phyloP scores from a whole-genome alignment of 2,797 vertebrate species.

The Adelosebastes latens region DNA sequence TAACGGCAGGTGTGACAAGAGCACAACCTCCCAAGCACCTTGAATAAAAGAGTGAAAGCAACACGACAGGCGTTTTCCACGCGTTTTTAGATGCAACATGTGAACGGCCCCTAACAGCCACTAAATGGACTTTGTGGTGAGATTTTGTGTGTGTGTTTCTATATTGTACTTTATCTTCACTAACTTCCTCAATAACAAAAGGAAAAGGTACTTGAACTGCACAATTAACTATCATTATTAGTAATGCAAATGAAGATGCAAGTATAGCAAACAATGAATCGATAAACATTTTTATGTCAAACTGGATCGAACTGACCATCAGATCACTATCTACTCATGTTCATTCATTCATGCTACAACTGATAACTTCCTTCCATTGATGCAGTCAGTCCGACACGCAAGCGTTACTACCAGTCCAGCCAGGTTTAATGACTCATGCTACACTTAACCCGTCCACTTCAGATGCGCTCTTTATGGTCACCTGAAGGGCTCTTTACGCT shows the following conservation, averaged over 20 bases:
- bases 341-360: not conserved
- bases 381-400: not conserved
- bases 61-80: too few species aligned
- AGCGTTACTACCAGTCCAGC: conserved; percentile 26
- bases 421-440: conserved; percentile 63
- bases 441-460: conserved; percentile 58
- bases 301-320: not conserved
- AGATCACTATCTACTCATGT: not conserved
- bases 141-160: not conserved
- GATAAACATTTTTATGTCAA: not conserved
- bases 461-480: conserved; percentile 57
- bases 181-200: not conserved
- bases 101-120: not conserved
- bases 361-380: not conserved
- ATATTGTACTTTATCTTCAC: not conserved
- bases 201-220: not conserved
- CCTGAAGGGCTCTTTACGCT: conserved; percentile 69
- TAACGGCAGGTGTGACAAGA: too few species aligned
- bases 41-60: too few species aligned
- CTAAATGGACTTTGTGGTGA: not conserved
- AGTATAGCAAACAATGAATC: not conserved
- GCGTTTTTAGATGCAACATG: too few species aligned
- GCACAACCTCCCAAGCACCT: too few species aligned
- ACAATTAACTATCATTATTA: not conserved
- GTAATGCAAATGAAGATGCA: not conserved